Evolutionary conservation across 2,888 invertebrate genomes (phyloP), one percentile per base, ranked within the genome.

Genomic region (Operophtera brumata): DNA sequence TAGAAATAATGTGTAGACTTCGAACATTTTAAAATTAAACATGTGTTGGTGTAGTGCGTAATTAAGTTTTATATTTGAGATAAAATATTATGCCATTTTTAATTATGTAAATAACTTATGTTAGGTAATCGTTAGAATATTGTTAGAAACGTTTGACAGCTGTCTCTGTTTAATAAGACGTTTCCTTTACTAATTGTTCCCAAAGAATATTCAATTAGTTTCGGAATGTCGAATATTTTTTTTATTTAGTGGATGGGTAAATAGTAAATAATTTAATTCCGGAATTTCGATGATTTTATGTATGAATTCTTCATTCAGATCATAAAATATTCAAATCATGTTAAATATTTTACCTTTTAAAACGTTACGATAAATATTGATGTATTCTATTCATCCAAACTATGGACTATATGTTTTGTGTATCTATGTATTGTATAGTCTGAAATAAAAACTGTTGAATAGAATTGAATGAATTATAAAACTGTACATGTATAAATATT

Each of bases 121-220:
- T 8, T 30, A 9, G 7, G 30, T 30, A 1, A 7, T 5, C 7
- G 9, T 28, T 9, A 9, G 30, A 9, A 30, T 30, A 7, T 26
- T 26, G 26, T 30, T 2, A 20, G 20, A 4, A 20, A 20, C 20
- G 30, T 30, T 36, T 36, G 41, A 36, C 10, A 36, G 26, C 41
- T 41, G 25, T 43, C 2, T 49, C 9, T n/a, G 37, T 43, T 36
- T 43, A 4, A 40, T 45, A 9, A 30, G 25, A 44, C n/a, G 32
- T 35, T 36, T 37, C 13, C 39, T 25, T 43, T 39, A 32, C 10
- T 47, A 47, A 47, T 40, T 54, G 30, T 34, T 50, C 41, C 55
- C 55, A 55, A 55, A 55, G 54, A 55, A 42, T 41, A 36, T 46
- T 49, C 36, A 40, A 42, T 43, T 53, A 42, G 42, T 54, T 44